Percentiles rank a stretch among this genome's conserved stretches.
phyloP scores from a whole-genome alignment of 1,140 invertebrate genomes.

The Penaeus chinensis region DNA sequence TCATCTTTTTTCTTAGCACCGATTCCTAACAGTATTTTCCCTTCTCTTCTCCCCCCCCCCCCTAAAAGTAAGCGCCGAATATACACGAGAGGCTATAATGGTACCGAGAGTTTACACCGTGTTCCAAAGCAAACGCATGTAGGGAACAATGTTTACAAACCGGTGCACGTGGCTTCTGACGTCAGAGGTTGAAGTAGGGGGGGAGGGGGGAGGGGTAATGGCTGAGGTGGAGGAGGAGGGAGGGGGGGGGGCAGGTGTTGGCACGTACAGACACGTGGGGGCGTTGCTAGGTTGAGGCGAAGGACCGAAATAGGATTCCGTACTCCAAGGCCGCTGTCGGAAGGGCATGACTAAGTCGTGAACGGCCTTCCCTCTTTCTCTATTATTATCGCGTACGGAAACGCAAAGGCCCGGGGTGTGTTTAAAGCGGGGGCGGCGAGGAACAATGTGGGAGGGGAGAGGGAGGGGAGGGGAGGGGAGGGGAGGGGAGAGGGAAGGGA shows the following conservation, averaged over 20 bases:
- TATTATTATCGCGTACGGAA: neutral
- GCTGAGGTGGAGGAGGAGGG: neutral
- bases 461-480: neutral
- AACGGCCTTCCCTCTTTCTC: neutral
- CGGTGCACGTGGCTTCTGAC: conserved; percentile 30
- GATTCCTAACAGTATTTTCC: too few relatives aligned
- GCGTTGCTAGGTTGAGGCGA: conserved; percentile 38
- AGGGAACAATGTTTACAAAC: conserved; percentile 29
- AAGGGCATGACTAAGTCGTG: too few relatives aligned
- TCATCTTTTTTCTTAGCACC: too few relatives aligned
- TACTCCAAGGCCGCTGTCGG: conserved; percentile 19
- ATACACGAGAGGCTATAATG: too few relatives aligned
- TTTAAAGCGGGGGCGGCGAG: neutral
- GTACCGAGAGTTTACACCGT: too few relatives aligned
- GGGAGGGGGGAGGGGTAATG: neutral
- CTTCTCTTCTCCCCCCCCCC: too few relatives aligned
- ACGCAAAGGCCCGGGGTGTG: too few relatives aligned
- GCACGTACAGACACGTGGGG: conserved; percentile 21
- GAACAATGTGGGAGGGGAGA: neutral
- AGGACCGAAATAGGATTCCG: conserved; percentile 18
- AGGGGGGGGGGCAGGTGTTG: conserved; percentile 28
- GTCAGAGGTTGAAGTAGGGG: conserved; percentile 17
- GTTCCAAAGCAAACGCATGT: neutral
- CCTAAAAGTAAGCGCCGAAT: too few relatives aligned
- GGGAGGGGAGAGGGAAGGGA: neutral